Percentiles rank a stretch among this genome's conserved stretches.
These are phyloP conservation scores for Chunga burmeisteri DNA, from an alignment of 2,113 vertebrate species.

Conservation along the genomic window DNA sequence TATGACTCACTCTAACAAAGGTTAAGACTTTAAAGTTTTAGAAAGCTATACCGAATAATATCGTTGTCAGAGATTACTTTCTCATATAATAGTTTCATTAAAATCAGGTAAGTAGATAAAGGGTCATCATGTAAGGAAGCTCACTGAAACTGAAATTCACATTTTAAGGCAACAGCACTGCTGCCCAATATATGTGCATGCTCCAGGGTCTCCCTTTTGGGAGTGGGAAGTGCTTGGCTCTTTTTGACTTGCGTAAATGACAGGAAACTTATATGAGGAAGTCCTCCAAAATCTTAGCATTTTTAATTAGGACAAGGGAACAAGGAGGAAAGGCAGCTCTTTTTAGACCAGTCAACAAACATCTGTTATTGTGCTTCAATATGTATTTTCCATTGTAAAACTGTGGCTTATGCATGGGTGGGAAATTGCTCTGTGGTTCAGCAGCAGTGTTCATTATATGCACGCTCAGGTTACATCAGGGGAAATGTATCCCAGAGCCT, in stretches of 20 bases:
- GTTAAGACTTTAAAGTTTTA: not conserved
- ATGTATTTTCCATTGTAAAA: not conserved
- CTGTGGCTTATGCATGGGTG: not conserved
- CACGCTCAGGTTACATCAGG: not conserved
- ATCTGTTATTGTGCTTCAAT: not conserved
- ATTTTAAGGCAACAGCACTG: not conserved
- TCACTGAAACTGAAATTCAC: not conserved
- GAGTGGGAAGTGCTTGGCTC: not conserved
- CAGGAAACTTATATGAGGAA: constrained; percentile 14
- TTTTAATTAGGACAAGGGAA: not conserved
- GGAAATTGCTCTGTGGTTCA: not conserved
- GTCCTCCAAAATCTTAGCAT: not conserved
- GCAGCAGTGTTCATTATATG: not conserved
- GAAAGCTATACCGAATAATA: not conserved
- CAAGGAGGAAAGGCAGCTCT: not conserved
- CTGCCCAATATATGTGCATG: rapidly evolving
- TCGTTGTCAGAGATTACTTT: not conserved
- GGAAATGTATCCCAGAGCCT: not conserved
- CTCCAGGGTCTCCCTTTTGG: not conserved
- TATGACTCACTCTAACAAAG: not conserved
- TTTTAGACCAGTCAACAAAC: not conserved
- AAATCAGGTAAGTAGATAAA: constrained; percentile 16
- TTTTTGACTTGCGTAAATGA: not conserved
- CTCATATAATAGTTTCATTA: not conserved
- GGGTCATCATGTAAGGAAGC: not conserved